phyloP scores from a whole-genome alignment of 2,113 vertebrate species.

The Chloropsis hardwickii region DNA sequence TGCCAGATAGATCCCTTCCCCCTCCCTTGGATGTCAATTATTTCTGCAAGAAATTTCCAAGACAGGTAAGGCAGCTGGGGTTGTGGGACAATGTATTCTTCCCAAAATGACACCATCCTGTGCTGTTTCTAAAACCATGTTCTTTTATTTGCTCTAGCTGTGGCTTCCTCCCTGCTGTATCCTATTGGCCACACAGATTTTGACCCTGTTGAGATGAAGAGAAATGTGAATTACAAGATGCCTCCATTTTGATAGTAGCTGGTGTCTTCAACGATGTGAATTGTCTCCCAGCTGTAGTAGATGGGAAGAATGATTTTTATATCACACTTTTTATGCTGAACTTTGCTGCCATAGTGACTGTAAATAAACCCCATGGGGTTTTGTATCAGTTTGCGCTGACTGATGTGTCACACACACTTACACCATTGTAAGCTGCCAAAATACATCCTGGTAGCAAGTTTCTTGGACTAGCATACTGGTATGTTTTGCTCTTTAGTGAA shows the following conservation, averaged over 20 bases:
- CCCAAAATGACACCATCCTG: neutral
- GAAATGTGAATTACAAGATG: neutral
- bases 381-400: constrained; percentile 27
- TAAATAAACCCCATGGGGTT: constrained; percentile 10
- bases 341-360: constrained; percentile 4
- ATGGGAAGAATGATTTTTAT: neutral
- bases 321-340: neutral
- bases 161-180: neutral
- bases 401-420: neutral
- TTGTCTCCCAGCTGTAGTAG: neutral
- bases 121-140: neutral
- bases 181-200: neutral
- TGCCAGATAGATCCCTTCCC: neutral
- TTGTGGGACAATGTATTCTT: neutral
- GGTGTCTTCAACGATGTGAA: neutral
- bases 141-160: neutral
- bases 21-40: neutral
- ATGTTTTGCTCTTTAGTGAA: neutral
- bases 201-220: neutral
- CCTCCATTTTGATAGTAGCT: neutral
- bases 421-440: constrained; percentile 4
- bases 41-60: constrained; percentile 1
- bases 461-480: neutral
- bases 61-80: neutral
- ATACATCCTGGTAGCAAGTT: neutral